Conservation (phyloP, 2,797 vertebrate species). For the Serranus cabrilla region DNA sequence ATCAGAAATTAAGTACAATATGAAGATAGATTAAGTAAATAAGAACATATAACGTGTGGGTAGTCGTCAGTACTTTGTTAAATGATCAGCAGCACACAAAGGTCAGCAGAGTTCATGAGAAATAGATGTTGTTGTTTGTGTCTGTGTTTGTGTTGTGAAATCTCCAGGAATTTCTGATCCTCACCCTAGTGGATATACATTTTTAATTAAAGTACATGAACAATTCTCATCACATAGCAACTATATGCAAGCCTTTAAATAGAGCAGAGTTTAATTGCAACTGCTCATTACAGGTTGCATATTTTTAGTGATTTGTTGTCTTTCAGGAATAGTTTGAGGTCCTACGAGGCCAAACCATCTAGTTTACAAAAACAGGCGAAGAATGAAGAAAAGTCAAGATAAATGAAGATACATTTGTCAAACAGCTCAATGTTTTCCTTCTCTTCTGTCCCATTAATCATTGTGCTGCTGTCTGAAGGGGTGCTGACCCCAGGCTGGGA, state of each 20-base stretch:
- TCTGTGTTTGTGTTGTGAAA: neutral
- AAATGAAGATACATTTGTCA: slow-evolving; percentile 31
- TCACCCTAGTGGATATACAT: neutral
- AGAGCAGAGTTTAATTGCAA: no score
- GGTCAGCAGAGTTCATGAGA: neutral
- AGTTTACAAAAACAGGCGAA: neutral
- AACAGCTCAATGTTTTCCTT: slow-evolving; percentile 26
- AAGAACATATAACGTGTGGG: neutral
- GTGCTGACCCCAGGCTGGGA: neutral
- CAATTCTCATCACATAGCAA: no score
- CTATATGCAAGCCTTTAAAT: no score
- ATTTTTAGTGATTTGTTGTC: neutral
- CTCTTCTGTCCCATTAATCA: slow-evolving; percentile 28
- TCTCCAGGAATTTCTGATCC: neutral
- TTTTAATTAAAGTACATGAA: no score
- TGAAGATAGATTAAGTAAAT: no score
- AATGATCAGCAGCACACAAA: neutral
- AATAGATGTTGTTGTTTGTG: neutral
- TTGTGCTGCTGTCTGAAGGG: neutral
- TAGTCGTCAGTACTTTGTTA: neutral
- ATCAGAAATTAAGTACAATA: neutral
- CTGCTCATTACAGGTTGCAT: no score
- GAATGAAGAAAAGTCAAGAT: slow-evolving; percentile 2
- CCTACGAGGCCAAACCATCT: neutral
- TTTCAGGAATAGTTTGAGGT: neutral